Evolutionary conservation across 2,113 vertebrate genomes (phyloP).

Genomic region (Aegotheles bennettii): DNA sequence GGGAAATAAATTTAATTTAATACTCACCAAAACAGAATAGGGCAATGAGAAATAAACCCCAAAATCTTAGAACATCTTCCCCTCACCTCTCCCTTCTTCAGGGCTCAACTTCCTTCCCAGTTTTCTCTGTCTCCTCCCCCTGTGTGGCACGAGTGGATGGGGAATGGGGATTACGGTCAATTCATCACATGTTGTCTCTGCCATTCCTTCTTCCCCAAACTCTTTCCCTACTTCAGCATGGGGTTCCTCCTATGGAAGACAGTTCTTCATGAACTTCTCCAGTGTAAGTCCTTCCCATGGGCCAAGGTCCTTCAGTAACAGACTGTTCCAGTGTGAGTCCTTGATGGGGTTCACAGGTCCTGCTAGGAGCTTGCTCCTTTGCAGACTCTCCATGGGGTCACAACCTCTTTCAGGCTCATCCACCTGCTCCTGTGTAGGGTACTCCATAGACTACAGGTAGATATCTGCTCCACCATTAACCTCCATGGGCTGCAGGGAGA

Average conservation of each 20-base stretch:
- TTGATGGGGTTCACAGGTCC: no score
- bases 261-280: not conserved
- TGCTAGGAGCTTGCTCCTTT: no score
- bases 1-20: not conserved
- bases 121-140: not conserved
- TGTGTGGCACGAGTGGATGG: not conserved
- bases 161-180: not conserved
- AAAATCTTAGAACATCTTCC: not conserved
- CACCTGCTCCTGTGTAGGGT: not conserved
- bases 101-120: not conserved
- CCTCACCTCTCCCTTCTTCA: not conserved
- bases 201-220: not conserved
- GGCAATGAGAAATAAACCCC: not conserved
- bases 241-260: not conserved
- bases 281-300: not conserved
- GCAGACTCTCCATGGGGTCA: no score
- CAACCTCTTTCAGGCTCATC: not conserved
- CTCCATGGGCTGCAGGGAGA: no score
- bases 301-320: not conserved
- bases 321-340: not conserved
- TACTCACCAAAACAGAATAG: not conserved
- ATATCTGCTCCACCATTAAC: no score
- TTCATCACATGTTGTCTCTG: not conserved
- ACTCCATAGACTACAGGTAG: not conserved
- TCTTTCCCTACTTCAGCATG: no score